phyloP scores from a whole-genome alignment of 2,113 vertebrate genomes.

The Candoia aspera region DNA sequence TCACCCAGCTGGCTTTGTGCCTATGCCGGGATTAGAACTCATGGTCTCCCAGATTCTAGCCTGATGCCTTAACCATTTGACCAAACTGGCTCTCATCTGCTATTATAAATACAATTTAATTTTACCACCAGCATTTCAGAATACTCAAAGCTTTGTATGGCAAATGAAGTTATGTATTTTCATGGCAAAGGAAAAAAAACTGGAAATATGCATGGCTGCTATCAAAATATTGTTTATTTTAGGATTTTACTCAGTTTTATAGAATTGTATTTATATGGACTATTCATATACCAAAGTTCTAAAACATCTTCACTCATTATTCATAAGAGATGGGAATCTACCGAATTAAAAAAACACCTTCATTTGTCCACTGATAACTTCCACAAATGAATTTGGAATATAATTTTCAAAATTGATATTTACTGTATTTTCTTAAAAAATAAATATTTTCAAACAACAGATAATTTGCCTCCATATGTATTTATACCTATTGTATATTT shows the following conservation, averaged over 20 bases:
- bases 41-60: no score
- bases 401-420: neutral
- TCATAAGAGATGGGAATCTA: neutral
- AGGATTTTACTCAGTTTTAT: neutral
- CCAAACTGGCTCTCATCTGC: neutral
- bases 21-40: no score
- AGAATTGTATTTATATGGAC: neutral
- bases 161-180: constrained; percentile 1
- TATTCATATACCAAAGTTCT: neutral
- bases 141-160: neutral
- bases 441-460: neutral
- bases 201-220: neutral
- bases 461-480: neutral
- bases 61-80: no score
- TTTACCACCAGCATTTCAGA: neutral
- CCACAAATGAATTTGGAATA: neutral
- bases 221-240: neutral
- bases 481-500: neutral
- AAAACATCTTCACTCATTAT: neutral
- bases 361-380: neutral
- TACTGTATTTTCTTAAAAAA: neutral
- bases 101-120: constrained; percentile 46
- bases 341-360: neutral
- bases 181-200: neutral
- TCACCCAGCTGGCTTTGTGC: no score